A percentile compares a stretch with the other conserved stretches of the same genome.
Conservation (phyloP, 2,888 invertebrate species). For the Oxycera nigricornis region DNA sequence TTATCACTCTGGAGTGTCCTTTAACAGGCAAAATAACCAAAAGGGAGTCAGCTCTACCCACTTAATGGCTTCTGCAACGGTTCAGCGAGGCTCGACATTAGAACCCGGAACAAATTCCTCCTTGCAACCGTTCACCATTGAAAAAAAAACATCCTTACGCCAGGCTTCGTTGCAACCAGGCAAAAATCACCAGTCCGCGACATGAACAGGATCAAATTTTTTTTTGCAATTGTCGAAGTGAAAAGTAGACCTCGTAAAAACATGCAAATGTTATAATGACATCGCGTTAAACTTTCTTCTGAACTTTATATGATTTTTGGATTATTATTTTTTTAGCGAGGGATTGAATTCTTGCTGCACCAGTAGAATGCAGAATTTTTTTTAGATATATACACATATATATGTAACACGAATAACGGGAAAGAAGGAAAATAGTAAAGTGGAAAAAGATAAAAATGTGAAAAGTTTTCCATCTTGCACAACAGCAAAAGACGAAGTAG, state of each 20-base stretch:
- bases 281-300: constrained; percentile 8
- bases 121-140: background rate
- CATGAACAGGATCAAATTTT: background rate
- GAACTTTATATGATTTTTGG: constrained; percentile 21
- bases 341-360: constrained; percentile 1
- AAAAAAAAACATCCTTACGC: background rate
- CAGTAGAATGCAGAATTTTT: background rate
- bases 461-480: no score
- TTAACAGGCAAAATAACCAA: constrained; percentile 4
- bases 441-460: background rate
- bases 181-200: background rate
- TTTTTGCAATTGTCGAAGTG: background rate
- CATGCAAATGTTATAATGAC: constrained; percentile 27
- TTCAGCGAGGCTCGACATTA: background rate
- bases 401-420: background rate
- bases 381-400: no score
- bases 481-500: background rate
- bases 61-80: constrained; percentile 27
- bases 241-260: background rate
- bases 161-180: background rate
- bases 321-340: constrained; percentile 1
- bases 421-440: background rate
- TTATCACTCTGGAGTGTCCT: constrained; percentile 38
- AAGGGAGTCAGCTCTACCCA: constrained; percentile 22
- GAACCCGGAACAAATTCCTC: background rate